These are phyloP conservation scores for Timema podura DNA, from an alignment of 2,888 invertebrate species.

Conservation along the genomic window DNA sequence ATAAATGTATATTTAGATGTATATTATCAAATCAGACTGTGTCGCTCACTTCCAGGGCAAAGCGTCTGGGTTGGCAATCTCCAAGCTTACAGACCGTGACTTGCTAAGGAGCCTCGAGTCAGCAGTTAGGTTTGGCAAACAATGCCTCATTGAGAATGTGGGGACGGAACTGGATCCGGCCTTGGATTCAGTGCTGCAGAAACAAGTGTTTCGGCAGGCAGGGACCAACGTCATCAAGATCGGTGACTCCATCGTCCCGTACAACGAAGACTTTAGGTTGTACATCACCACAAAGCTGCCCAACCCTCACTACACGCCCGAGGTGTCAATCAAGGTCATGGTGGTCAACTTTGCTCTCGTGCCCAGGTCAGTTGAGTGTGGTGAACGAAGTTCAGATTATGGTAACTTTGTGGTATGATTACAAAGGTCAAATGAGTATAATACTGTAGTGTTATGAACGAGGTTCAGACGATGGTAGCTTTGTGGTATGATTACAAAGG, in stretches of 20 bases:
- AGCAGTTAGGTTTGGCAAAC: constrained; percentile 68
- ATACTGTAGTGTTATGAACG: too few relatives aligned
- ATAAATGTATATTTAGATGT: too few relatives aligned
- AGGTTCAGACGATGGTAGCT: too few relatives aligned
- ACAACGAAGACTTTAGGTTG: constrained; percentile 70
- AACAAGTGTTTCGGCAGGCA: constrained; percentile 73
- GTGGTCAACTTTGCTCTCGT: constrained; percentile 88
- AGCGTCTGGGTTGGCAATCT: constrained; percentile 61
- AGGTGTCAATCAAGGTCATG: constrained; percentile 79
- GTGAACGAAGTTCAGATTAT: too few relatives aligned
- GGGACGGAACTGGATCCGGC: constrained; percentile 81
- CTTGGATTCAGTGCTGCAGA: constrained; percentile 74
- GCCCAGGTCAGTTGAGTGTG: constrained; percentile 53
- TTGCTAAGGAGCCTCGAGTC: constrained; percentile 56
- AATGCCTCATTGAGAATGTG: constrained; percentile 78
- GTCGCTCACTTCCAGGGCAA: constrained; percentile 53
- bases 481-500: too few relatives aligned
- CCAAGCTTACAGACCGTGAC: constrained; percentile 69
- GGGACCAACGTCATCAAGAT: constrained; percentile 71
- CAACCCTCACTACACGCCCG: constrained; percentile 86
- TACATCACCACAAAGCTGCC: constrained; percentile 85
- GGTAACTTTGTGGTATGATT: too few relatives aligned
- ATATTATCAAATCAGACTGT: too few relatives aligned
- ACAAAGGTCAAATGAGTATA: too few relatives aligned
- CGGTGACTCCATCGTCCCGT: constrained; percentile 81